Conservation (phyloP, 2,113 vertebrate species). For the Willisornis vidua region DNA sequence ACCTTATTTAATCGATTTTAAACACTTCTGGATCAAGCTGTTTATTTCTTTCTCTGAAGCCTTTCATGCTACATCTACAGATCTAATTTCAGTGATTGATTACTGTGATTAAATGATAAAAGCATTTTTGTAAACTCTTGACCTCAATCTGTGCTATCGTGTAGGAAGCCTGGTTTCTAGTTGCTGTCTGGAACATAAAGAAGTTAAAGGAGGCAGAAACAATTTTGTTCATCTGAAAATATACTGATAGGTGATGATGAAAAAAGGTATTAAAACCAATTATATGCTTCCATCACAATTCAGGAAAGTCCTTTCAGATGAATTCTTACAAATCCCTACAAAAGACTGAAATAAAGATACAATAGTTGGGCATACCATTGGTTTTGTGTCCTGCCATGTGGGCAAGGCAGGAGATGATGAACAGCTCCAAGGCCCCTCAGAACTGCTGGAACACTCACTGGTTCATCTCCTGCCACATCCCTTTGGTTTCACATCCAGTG, state of each 20-base stretch:
- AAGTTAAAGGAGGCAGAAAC: slow-evolving; percentile 22
- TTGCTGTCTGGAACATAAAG: slow-evolving; percentile 15
- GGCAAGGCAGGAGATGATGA: background rate
- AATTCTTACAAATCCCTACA: background rate
- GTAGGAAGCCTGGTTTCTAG: background rate
- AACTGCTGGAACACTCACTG: background rate
- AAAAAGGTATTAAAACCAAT: background rate
- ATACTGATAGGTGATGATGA: background rate
- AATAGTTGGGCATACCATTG: background rate
- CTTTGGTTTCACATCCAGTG: background rate
- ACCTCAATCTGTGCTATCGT: background rate
- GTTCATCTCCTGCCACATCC: background rate
- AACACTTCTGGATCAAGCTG: slow-evolving; percentile 53
- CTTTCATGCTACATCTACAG: slow-evolving; percentile 49
- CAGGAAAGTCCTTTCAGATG: background rate
- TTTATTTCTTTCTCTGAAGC: slow-evolving; percentile 59
- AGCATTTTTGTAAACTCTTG: slow-evolving; percentile 40
- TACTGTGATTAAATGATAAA: slow-evolving; percentile 69
- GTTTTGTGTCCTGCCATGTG: background rate
- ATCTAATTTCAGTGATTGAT: slow-evolving; percentile 70
- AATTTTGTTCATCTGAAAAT: background rate
- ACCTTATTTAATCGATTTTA: slow-evolving; percentile 56
- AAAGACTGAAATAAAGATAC: background rate
- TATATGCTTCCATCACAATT: background rate
- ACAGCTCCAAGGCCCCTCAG: background rate